Percentiles rank a stretch among this genome's conserved stretches.
Conservation (phyloP, 2,888 invertebrate species). For the Galerucella pusilla region DNA sequence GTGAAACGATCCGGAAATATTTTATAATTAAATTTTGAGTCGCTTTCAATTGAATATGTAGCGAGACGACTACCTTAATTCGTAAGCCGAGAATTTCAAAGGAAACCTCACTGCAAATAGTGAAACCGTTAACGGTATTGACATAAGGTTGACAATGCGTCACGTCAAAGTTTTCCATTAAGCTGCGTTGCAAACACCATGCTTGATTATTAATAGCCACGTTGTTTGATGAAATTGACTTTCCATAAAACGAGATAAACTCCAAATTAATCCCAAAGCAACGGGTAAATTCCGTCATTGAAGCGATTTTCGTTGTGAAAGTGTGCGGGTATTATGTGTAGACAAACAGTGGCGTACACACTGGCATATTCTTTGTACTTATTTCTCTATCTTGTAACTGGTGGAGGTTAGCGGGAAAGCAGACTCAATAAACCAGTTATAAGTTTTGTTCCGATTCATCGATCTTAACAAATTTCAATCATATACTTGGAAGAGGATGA, state of each 20-base stretch:
- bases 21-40: neutral
- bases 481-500: no score
- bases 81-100: slow-evolving; percentile 6
- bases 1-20: neutral
- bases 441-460: no score
- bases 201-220: slow-evolving; percentile 60
- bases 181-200: slow-evolving; percentile 57
- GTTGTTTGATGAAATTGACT: slow-evolving; percentile 59
- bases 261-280: slow-evolving; percentile 49
- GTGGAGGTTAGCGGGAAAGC: no score
- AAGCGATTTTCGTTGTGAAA: slow-evolving; percentile 34
- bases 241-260: slow-evolving; percentile 54
- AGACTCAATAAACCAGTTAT: no score
- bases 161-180: slow-evolving; percentile 60
- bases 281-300: slow-evolving; percentile 43
- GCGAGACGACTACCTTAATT: neutral
- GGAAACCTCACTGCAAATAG: slow-evolving; percentile 2
- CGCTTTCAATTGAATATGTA: neutral
- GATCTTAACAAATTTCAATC: no score
- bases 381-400: no score
- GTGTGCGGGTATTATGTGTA: slow-evolving; percentile 7
- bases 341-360: slow-evolving; percentile 1
- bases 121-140: slow-evolving; percentile 46
- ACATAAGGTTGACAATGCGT: slow-evolving; percentile 52
- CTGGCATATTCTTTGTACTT: neutral